Conservation (phyloP, 2,113 vertebrate species). For the Nycticorax nycticorax region DNA sequence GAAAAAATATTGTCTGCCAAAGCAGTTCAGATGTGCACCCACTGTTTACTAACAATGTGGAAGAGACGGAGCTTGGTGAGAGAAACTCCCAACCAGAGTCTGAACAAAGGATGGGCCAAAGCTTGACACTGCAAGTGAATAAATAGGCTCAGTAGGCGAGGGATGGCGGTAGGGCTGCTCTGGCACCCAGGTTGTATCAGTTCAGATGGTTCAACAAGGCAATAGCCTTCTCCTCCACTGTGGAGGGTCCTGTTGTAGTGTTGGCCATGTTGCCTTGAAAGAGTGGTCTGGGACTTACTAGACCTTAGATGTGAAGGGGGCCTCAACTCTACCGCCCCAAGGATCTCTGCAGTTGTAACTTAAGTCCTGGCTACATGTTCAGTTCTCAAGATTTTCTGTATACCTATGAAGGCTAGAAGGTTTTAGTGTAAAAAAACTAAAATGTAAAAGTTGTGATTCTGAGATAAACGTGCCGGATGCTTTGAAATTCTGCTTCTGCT, state of each 20-base stretch:
- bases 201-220: neutral
- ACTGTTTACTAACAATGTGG: neutral
- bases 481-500: neutral
- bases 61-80: neutral
- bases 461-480: neutral
- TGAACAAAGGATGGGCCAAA: neutral
- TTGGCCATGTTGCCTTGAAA: fast-evolving
- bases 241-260: fast-evolving
- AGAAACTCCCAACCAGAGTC: neutral
- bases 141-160: neutral
- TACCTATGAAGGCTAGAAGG: neutral
- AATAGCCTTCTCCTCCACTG: neutral
- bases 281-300: neutral
- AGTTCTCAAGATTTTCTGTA: neutral
- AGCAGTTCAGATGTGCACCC: neutral
- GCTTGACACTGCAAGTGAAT: neutral
- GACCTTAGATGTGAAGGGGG: neutral
- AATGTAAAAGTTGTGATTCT: neutral
- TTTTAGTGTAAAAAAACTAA: neutral
- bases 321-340: fast-evolving
- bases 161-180: neutral
- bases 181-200: neutral
- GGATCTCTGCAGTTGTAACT: neutral
- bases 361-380: neutral
- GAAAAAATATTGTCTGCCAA: neutral